phyloP scores from a whole-genome alignment of 2,113 vertebrate genomes.

The Actinemys pallida region DNA sequence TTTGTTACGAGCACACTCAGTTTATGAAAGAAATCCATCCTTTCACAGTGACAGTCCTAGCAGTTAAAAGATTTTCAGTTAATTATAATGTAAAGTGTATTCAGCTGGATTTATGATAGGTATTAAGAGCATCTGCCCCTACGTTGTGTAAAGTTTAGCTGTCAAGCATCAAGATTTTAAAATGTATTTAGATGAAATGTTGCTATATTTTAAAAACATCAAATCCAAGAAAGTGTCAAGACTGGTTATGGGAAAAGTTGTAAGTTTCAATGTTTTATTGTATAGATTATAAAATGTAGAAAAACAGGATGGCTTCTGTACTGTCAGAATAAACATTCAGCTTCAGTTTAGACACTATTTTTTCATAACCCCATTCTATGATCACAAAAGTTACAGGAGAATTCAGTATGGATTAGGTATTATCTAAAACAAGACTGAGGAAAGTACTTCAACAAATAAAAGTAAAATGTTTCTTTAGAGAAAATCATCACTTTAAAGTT shows the following conservation, averaged over 20 bases:
- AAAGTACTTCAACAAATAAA: neutral
- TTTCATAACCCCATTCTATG: neutral
- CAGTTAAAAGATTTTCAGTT: slow-evolving; percentile 42
- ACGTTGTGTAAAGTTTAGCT: slow-evolving; percentile 20
- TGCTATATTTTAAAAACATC: slow-evolving; percentile 48
- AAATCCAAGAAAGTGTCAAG: slow-evolving; percentile 57
- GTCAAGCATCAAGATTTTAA: slow-evolving; percentile 59
- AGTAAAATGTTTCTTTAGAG: neutral
- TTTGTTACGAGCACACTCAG: slow-evolving; percentile 43
- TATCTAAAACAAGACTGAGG: neutral
- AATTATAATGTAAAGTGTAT: slow-evolving; percentile 52
- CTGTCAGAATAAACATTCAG: neutral
- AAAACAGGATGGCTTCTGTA: neutral
- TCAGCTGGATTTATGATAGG: slow-evolving; percentile 51
- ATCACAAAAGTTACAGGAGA: neutral
- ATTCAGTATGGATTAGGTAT: neutral
- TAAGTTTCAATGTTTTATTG: slow-evolving; percentile 20
- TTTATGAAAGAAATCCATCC: slow-evolving; percentile 43
- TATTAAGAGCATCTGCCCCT: slow-evolving; percentile 55
- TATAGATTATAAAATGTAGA: slow-evolving; percentile 5
- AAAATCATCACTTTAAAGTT: neutral
- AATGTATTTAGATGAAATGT: slow-evolving; percentile 35
- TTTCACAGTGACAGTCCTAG: neutral
- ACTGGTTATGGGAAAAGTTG: slow-evolving; percentile 20
- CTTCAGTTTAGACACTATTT: slow-evolving; percentile 24